Percentiles rank a stretch among this genome's conserved stretches.
phyloP scores from a whole-genome alignment of 2,113 vertebrate species.

The Nestor notabilis region DNA sequence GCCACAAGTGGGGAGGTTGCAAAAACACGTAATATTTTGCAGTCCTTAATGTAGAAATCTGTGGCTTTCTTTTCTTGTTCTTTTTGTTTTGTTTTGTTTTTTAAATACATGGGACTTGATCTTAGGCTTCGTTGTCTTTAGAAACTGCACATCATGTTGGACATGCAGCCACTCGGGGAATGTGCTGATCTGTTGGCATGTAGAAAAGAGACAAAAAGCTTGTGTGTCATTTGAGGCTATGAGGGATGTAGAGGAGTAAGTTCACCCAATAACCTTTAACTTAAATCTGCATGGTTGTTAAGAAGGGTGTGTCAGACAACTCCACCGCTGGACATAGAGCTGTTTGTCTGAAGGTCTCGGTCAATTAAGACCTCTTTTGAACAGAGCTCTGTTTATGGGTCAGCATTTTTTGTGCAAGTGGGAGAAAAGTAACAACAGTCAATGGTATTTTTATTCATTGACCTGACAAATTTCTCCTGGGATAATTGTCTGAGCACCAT shows the following conservation, averaged over 20 bases:
- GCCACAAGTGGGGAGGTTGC: conserved; percentile 27
- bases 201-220: background rate
- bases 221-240: background rate
- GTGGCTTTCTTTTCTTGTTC: conserved; percentile 57
- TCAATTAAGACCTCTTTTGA: background rate
- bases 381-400: background rate
- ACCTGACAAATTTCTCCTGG: background rate
- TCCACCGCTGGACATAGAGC: background rate
- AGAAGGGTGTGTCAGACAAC: background rate
- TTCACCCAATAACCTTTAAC: background rate
- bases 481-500: background rate
- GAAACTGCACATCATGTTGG: background rate
- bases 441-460: background rate
- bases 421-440: background rate
- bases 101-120: background rate
- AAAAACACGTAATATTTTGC: background rate
- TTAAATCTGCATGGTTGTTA: background rate
- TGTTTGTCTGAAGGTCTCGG: background rate
- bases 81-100: conserved; percentile 33
- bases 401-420: background rate
- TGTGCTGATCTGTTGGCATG: conserved; percentile 19
- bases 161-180: background rate
- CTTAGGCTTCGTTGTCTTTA: background rate
- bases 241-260: background rate
- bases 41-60: conserved; percentile 45